Conservation (phyloP, 37 sponge, comb jelly and placozoan genomes). For the Ianthella basta region DNA sequence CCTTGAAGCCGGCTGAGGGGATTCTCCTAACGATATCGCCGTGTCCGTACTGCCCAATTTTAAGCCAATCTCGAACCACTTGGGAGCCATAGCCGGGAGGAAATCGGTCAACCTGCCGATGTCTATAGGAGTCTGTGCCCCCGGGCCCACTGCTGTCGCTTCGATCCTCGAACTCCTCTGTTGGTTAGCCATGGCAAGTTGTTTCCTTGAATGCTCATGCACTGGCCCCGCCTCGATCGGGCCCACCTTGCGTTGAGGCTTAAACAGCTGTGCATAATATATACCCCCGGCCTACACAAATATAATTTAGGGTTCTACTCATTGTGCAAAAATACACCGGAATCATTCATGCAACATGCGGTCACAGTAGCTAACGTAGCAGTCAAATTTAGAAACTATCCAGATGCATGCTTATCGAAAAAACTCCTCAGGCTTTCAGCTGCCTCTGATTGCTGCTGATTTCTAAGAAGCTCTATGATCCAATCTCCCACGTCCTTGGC, state of each 20-base stretch:
- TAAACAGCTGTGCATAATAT: too few relatives aligned
- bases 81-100: background rate
- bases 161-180: too few relatives aligned
- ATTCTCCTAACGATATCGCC: background rate
- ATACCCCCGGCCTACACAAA: too few relatives aligned
- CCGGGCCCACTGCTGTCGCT: too few relatives aligned
- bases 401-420: background rate
- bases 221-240: too few relatives aligned
- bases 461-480: slow-evolving; percentile 36
- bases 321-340: too few relatives aligned
- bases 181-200: too few relatives aligned
- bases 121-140: background rate
- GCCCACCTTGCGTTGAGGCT: too few relatives aligned
- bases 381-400: background rate
- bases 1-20: background rate
- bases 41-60: background rate
- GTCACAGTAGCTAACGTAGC: background rate
- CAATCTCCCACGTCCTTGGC: slow-evolving; percentile 54
- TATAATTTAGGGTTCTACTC: too few relatives aligned
- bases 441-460: slow-evolving; percentile 34
- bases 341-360: background rate
- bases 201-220: too few relatives aligned
- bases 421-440: slow-evolving; percentile 43
- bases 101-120: background rate
- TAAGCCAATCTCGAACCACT: slow-evolving; percentile 11